phyloP scores from a whole-genome alignment of 2,113 vertebrate genomes.

The Scortum barcoo region DNA sequence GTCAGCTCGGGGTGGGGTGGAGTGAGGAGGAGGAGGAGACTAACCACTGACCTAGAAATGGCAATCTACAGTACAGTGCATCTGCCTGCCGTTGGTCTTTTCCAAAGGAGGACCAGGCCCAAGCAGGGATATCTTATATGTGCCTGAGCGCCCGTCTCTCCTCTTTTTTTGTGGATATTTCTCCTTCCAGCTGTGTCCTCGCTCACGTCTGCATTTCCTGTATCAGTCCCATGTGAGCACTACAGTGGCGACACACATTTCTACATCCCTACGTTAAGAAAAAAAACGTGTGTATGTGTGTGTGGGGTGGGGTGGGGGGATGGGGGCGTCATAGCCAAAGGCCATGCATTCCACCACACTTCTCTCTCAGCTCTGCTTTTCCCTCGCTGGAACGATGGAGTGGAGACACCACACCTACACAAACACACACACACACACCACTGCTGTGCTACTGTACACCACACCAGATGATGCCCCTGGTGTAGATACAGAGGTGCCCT shows the following conservation, averaged over 20 bases:
- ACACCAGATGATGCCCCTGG: neutral
- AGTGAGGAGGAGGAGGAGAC: conserved; percentile 2
- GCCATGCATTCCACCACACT: conserved; percentile 69
- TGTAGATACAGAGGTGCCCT: conserved; percentile 22
- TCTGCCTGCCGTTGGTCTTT: conserved; percentile 40
- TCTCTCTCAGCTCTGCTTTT: conserved; percentile 53
- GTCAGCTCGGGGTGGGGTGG: conserved; percentile 47
- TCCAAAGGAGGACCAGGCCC: conserved; percentile 12
- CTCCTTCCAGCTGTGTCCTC: conserved; percentile 42
- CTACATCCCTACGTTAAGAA: conserved; percentile 24
- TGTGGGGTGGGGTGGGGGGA: too few species aligned
- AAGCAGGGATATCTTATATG: conserved; percentile 34
- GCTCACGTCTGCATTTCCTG: conserved; percentile 54
- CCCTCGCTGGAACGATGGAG: conserved; percentile 41
- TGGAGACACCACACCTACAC: neutral
- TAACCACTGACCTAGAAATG: conserved; percentile 81
- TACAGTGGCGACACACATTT: conserved; percentile 33
- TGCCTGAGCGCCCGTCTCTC: neutral
- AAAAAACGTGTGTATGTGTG: too few species aligned
- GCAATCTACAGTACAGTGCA: conserved; percentile 47
- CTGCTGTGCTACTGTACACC: conserved; percentile 10
- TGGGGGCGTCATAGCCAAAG: conserved; percentile 34
- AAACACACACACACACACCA: conserved; percentile 8
- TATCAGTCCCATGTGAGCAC: conserved; percentile 15
- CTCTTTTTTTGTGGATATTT: conserved; percentile 20